Conservation (phyloP, 1,140 invertebrate genomes). For the Neotoxoptera formosana region DNA sequence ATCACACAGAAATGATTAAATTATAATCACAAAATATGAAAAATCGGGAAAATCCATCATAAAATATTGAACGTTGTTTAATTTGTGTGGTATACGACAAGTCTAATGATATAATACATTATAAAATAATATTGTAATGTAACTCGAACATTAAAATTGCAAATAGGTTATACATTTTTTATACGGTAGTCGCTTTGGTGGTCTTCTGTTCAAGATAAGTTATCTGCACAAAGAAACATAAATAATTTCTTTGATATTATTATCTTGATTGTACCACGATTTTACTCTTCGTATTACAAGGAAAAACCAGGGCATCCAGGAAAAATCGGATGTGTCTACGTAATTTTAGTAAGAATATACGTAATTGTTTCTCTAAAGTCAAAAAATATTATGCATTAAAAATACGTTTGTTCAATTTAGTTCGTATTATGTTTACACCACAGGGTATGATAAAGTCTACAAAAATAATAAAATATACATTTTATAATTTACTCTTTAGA, state of each 20-base stretch:
- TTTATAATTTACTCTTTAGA: not conserved
- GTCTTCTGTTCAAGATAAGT: not conserved
- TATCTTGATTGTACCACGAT: no score
- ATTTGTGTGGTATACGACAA: not conserved
- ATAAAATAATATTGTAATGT: not conserved
- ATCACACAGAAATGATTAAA: not conserved
- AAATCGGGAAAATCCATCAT: not conserved
- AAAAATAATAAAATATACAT: not conserved
- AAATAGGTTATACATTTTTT: not conserved
- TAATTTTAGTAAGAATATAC: not conserved
- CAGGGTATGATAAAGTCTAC: not conserved
- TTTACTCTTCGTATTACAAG: not conserved
- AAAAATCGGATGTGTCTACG: not conserved
- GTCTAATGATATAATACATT: not conserved
- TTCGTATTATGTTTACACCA: not conserved
- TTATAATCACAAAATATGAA: no score
- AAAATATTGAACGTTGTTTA: not conserved
- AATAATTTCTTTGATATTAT: not conserved
- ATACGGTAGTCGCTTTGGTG: not conserved
- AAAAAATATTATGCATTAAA: not conserved
- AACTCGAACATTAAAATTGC: not conserved
- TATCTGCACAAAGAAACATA: no score
- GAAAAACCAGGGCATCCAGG: not conserved
- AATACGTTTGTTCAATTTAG: not conserved
- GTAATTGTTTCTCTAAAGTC: not conserved